Evolutionary conservation across 2,797 vertebrate genomes (phyloP).

Genomic region (Sebastes hopkinsi): DNA sequence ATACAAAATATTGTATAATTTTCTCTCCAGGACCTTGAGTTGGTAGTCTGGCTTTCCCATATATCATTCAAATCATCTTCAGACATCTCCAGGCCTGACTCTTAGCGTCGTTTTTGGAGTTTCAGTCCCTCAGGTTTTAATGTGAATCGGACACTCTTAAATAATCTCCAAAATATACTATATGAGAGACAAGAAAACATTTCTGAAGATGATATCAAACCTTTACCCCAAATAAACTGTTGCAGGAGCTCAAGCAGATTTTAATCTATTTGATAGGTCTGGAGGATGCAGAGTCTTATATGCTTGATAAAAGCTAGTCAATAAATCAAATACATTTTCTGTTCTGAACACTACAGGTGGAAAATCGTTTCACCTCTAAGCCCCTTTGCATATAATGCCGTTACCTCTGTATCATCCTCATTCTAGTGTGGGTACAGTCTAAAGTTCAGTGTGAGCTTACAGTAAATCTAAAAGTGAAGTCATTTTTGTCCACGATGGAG

Average conservation of each 20-base stretch:
- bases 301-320: conserved; percentile 16
- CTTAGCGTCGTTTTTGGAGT: not conserved
- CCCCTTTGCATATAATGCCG: not conserved
- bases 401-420: not conserved
- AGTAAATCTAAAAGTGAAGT: conserved; percentile 2
- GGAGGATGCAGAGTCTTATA: not conserved
- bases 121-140: not conserved
- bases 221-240: not conserved
- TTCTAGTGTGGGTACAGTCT: not conserved
- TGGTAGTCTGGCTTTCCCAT: not conserved
- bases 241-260: not conserved
- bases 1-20: not conserved
- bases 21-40: not conserved
- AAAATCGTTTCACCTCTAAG: conserved; percentile 23
- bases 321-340: conserved; percentile 18
- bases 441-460: not conserved
- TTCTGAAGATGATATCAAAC: not conserved
- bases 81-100: not conserved
- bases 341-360: not conserved
- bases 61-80: not conserved
- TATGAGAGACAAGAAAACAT: not conserved
- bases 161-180: not conserved
- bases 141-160: not conserved
- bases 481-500: not conserved
- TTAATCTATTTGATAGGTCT: conserved; percentile 6